These are phyloP conservation scores for Lacanobia oleracea DNA, from an alignment of 2,888 invertebrate species.

Conservation along the genomic window DNA sequence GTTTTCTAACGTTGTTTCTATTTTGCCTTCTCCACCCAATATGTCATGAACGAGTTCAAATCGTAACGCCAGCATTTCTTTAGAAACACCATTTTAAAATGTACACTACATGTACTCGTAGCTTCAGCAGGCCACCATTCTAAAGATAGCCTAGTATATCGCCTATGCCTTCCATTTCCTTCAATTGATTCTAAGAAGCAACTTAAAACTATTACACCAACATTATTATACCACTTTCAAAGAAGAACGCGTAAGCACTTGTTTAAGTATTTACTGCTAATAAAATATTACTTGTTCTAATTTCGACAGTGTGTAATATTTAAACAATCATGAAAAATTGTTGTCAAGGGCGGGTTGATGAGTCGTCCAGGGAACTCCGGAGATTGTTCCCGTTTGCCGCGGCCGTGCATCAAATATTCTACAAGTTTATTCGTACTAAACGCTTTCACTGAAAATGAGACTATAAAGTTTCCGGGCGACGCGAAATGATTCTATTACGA, in stretches of 20 bases:
- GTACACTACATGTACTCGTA: background rate
- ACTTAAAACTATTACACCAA: background rate
- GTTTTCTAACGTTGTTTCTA: too few relatives aligned
- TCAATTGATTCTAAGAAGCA: slow-evolving; percentile 25
- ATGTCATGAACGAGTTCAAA: too few relatives aligned
- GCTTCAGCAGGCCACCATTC: background rate
- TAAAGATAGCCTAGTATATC: background rate
- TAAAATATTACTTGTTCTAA: slow-evolving; percentile 46
- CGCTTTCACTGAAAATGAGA: slow-evolving; percentile 90
- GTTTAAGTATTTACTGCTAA: slow-evolving; percentile 12
- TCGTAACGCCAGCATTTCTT: too few relatives aligned
- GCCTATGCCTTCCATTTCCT: slow-evolving; percentile 10
- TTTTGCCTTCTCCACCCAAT: too few relatives aligned
- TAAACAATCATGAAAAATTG: slow-evolving; percentile 73
- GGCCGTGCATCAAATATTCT: slow-evolving; percentile 88
- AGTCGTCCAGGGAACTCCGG: slow-evolving; percentile 79
- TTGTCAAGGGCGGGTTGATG: slow-evolving; percentile 77
- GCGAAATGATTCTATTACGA: slow-evolving; percentile 90
- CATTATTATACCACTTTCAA: background rate
- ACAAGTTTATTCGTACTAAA: slow-evolving; percentile 89
- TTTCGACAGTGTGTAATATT: slow-evolving; percentile 67
- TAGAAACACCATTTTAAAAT: background rate
- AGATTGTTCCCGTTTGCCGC: slow-evolving; percentile 82
- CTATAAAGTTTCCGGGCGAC: slow-evolving; percentile 90
- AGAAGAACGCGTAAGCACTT: background rate